Conservation (phyloP, 2,797 vertebrate genomes). For the Epinephelus malabaricus region DNA sequence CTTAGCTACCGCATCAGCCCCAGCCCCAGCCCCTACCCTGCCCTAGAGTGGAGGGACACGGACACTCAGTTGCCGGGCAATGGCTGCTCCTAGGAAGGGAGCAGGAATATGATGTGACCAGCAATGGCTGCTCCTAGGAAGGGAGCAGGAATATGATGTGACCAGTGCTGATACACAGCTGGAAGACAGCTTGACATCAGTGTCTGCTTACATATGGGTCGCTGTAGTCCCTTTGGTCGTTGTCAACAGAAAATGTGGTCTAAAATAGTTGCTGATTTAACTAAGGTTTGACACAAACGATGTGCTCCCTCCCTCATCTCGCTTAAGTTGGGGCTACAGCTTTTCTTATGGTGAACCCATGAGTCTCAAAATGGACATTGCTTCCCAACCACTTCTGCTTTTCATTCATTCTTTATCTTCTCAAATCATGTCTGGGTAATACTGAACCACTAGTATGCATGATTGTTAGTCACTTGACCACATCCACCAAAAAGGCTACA, state of each 20-base stretch:
- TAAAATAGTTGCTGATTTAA: conserved; percentile 20
- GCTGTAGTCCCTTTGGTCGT: background rate
- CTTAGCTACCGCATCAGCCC: conserved; percentile 76
- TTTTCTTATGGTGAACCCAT: conserved; percentile 1
- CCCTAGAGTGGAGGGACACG: conserved; percentile 59
- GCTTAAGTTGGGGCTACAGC: conserved; percentile 6
- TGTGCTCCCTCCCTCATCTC: background rate
- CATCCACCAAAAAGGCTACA: background rate
- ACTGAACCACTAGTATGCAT: too few species aligned
- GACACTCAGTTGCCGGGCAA: conserved; percentile 48
- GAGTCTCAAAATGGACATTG: conserved; percentile 27
- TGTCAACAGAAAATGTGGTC: conserved; percentile 11
- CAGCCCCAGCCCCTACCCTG: conserved; percentile 79
- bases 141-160: conserved; percentile 1
- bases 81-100: conserved; percentile 35
- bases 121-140: conserved; percentile 46
- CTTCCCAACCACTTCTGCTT: background rate
- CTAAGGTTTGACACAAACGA: conserved; percentile 14
- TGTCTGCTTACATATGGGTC: conserved; percentile 8
- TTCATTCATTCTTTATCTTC: conserved; percentile 14
- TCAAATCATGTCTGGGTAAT: background rate
- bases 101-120: background rate
- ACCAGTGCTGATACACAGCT: conserved; percentile 40
- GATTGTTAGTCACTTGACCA: background rate
- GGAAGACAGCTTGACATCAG: conserved; percentile 35